phyloP scores from a whole-genome alignment of 1,140 invertebrate genomes.

The Neodiprion lecontei region DNA sequence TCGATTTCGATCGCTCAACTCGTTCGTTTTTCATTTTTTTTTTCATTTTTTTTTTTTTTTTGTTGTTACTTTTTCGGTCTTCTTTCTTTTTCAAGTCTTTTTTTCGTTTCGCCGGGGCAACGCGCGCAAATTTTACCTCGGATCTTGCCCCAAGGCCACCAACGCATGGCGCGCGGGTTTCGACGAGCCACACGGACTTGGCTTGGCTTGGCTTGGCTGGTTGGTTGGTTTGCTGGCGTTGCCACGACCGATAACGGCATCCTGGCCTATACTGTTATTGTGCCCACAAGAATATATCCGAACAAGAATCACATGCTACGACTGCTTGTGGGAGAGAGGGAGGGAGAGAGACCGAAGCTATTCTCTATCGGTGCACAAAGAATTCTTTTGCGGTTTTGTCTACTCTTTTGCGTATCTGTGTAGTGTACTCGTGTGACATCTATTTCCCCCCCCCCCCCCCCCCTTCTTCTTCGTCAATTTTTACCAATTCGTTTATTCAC shows the following conservation, averaged over 20 bases:
- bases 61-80: neutral
- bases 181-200: neutral
- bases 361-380: neutral
- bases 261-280: constrained; percentile 51
- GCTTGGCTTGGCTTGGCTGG: neutral
- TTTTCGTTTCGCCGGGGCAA: neutral
- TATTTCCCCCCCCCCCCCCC: no score
- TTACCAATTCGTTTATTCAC: no score
- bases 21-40: neutral
- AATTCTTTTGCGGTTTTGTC: constrained; percentile 3
- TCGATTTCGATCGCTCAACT: neutral
- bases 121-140: constrained; percentile 2
- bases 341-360: no score
- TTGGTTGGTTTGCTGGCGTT: neutral
- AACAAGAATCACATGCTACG: neutral
- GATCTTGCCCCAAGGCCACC: constrained; percentile 8
- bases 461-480: no score
- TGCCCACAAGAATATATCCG: constrained; percentile 34
- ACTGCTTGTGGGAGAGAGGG: neutral
- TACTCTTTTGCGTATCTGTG: neutral
- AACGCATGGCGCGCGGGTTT: neutral
- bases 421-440: no score
- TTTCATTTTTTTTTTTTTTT: neutral
- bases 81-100: neutral
- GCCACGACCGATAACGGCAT: constrained; percentile 48